phyloP scores from a whole-genome alignment of 2,797 vertebrate species.

The Glyptemys insculpta region DNA sequence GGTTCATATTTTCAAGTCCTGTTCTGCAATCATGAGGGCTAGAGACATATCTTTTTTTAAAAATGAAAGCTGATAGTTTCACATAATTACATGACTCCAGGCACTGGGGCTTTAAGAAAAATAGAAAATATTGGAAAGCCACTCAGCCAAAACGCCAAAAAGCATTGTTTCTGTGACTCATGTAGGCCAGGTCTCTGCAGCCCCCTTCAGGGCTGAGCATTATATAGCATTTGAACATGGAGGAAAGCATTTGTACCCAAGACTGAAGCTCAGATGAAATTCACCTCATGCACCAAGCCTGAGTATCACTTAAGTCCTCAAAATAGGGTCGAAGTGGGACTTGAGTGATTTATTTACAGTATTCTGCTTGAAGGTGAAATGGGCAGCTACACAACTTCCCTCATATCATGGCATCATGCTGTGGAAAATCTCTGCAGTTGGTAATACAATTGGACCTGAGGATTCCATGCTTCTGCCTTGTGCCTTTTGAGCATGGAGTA shows the following conservation, averaged over 20 bases:
- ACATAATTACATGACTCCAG: conserved; percentile 33
- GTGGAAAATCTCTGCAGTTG: not conserved
- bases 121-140: conserved; percentile 45
- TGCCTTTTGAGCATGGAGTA: not conserved
- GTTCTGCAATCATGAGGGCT: not conserved
- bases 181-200: not conserved
- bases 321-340: conserved; percentile 45
- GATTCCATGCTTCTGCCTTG: conserved; percentile 22
- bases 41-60: not conserved
- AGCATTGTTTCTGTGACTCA: not conserved
- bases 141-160: conserved; percentile 37
- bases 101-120: not conserved
- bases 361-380: conserved; percentile 9
- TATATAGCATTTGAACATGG: not conserved
- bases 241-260: not conserved
- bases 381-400: conserved; percentile 39
- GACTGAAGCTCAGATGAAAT: not conserved
- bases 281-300: conserved; percentile 12
- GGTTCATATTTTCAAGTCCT: not conserved
- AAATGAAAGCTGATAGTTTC: not conserved
- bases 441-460: not conserved
- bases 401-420: not conserved
- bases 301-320: conserved; percentile 51
- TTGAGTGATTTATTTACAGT: not conserved
- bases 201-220: not conserved